phyloP scores from a whole-genome alignment of 2,888 invertebrate species.

The Hypomecis atomaria region DNA sequence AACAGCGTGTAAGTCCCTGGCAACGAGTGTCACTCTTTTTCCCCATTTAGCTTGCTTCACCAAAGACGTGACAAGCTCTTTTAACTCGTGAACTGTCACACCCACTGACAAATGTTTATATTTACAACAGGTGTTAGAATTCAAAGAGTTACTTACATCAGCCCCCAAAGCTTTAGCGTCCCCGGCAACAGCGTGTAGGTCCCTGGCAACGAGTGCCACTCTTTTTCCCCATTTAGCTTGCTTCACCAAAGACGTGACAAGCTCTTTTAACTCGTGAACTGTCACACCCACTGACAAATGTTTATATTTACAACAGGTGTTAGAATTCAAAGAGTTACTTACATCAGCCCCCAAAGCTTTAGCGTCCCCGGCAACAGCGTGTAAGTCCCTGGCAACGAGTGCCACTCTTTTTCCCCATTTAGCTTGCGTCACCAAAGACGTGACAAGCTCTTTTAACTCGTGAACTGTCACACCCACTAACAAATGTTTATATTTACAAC shows the following conservation, averaged over 20 bases:
- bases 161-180: slow-evolving; percentile 90
- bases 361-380: slow-evolving; percentile 88
- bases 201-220: slow-evolving; percentile 89
- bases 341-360: slow-evolving; percentile 91
- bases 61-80: slow-evolving; percentile 85
- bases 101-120: no score
- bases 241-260: slow-evolving; percentile 87
- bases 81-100: slow-evolving; percentile 81
- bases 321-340: no score
- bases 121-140: no score
- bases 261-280: slow-evolving; percentile 83
- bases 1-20: slow-evolving; percentile 90
- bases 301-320: no score
- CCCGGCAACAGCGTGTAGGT: slow-evolving; percentile 89
- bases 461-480: no score
- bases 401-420: slow-evolving; percentile 87
- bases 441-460: slow-evolving; percentile 86
- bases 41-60: slow-evolving; percentile 89
- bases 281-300: no score
- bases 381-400: slow-evolving; percentile 90
- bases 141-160: slow-evolving; percentile 88
- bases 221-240: slow-evolving; percentile 87
- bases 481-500: no score
- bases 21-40: slow-evolving; percentile 87
- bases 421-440: slow-evolving; percentile 87